These are phyloP conservation scores for Epinephelus moara DNA, from an alignment of 2,113 vertebrate species.

Conservation along the genomic window DNA sequence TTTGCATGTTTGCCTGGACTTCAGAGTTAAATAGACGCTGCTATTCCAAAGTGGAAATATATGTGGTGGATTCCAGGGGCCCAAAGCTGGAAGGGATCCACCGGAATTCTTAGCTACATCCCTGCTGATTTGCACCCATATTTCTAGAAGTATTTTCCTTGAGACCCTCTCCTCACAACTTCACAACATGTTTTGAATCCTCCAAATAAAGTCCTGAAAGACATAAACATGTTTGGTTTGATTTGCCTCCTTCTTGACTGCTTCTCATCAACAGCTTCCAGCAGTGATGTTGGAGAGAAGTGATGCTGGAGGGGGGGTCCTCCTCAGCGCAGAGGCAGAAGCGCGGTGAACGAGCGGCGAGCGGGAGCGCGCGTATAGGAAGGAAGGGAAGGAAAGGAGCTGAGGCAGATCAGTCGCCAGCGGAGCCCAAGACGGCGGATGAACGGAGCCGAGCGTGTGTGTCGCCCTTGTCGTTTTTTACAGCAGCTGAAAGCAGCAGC, in stretches of 20 bases:
- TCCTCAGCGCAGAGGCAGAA: conserved; percentile 47
- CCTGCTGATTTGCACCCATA: not conserved
- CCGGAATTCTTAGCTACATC: not conserved
- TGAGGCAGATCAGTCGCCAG: conserved; percentile 72
- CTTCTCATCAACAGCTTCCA: conserved; percentile 22
- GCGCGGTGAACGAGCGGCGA: conserved; percentile 63
- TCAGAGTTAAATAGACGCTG: not conserved
- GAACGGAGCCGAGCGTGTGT: conserved; percentile 66
- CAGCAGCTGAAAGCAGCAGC: conserved; percentile 69
- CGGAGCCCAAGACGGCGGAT: conserved; percentile 76
- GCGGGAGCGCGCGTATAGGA: conserved; percentile 74
- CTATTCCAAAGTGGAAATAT: not conserved
- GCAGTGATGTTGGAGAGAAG: conserved; percentile 24
- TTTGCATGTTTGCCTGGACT: not conserved
- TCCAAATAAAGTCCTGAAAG: not conserved
- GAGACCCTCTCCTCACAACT: not conserved
- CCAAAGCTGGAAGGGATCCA: not conserved
- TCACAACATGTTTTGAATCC: not conserved
- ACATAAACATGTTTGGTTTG: not conserved
- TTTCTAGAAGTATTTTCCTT: not conserved
- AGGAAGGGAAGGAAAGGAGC: conserved; percentile 68
- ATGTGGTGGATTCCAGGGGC: not conserved
- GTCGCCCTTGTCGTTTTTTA: conserved; percentile 64
- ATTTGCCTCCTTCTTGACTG: not conserved
- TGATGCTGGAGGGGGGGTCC: conserved; percentile 24